Evolutionary conservation across 2,113 vertebrate genomes (phyloP), one percentile per base, ranked within the genome.

Genomic region (Callipepla squamata): DNA sequence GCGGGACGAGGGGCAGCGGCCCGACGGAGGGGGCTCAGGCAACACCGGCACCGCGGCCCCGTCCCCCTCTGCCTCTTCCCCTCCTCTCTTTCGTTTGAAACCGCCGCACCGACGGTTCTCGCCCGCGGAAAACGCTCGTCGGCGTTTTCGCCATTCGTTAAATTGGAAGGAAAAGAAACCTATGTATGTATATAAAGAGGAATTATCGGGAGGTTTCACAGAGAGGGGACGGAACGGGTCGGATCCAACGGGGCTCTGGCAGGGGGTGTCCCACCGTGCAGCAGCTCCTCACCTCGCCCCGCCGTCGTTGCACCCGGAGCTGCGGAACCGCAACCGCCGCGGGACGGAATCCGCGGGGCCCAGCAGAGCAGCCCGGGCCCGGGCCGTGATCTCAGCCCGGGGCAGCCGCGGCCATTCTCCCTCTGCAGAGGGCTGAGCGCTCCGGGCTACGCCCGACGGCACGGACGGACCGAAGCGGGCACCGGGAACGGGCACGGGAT

Each of bases 41-140:
- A 74, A 65, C 25, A 98, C 98, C 98, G 9, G 14, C 98, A 22
- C 90, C 94, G 96, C 59, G 34, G 59, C 32, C 14, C 47, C 48
- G 17, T 23, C 21, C 17, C 57, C 13, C 45, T 26, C 36, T 4
- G 7, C 2, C 22, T 9, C 26, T 1, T 7, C 3, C 42, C 6
- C 5, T 34, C 81, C 23, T 67, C 85, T 23, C 8, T 51, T 50
- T 21, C 7, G 84, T 94, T 96, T 86, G 68, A 86, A 97, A 94
- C 78, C 89, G 89, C 40, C 96, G 95, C 17, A 0, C 11, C 23
- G 5, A 9, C 23, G 6, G 65, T 15, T 32, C 59, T 11, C 11
- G n/a, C 19, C 19, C 10, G 10, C 32, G 32, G 36, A 36, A 36
- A 36, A 36, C 36, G 36, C 36, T 36, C 36, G 34, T 68, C 9